These are phyloP conservation scores for Drepanosiphum platanoidis DNA, from an alignment of 2,888 invertebrate genomes.

Conservation along the genomic window DNA sequence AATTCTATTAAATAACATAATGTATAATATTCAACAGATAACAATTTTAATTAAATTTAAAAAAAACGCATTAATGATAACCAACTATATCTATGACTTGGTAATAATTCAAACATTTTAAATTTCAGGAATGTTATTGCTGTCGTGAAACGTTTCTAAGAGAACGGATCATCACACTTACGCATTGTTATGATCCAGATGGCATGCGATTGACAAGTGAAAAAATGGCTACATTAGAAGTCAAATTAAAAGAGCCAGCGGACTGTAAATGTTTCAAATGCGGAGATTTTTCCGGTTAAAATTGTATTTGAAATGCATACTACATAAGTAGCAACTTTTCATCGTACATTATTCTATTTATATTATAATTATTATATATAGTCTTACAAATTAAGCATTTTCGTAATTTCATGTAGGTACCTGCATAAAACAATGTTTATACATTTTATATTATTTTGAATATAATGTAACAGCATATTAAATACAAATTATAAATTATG, in stretches of 20 bases:
- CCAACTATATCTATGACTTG: background rate
- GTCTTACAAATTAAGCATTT: slow-evolving; percentile 25
- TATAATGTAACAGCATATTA: slow-evolving; percentile 12
- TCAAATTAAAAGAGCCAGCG: slow-evolving; percentile 84
- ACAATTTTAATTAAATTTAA: background rate
- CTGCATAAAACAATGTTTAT: slow-evolving; percentile 9
- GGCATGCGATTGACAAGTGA: slow-evolving; percentile 79
- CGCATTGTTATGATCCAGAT: slow-evolving; percentile 89
- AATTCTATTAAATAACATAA: background rate
- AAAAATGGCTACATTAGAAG: slow-evolving; percentile 80
- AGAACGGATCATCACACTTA: slow-evolving; percentile 80
- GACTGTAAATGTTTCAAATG: slow-evolving; percentile 92
- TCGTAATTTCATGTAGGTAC: slow-evolving; percentile 19
- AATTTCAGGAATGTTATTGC: slow-evolving; percentile 86
- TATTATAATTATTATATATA: slow-evolving; percentile 15
- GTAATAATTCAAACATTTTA: background rate
- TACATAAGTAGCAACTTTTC: slow-evolving; percentile 15
- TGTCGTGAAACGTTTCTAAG: slow-evolving; percentile 88
- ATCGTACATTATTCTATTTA: background rate
- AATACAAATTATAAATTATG: slow-evolving; percentile 16
- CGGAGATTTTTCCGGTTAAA: slow-evolving; percentile 82
- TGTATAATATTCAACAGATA: background rate
- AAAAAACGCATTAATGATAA: too few relatives aligned
- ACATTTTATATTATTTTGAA: slow-evolving; percentile 1
- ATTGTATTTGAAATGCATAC: slow-evolving; percentile 17